A percentile compares a stretch with the other conserved stretches of the same genome.
Evolutionary conservation across 2,113 vertebrate genomes (phyloP).

Genomic region (Tiliqua scincoides): DNA sequence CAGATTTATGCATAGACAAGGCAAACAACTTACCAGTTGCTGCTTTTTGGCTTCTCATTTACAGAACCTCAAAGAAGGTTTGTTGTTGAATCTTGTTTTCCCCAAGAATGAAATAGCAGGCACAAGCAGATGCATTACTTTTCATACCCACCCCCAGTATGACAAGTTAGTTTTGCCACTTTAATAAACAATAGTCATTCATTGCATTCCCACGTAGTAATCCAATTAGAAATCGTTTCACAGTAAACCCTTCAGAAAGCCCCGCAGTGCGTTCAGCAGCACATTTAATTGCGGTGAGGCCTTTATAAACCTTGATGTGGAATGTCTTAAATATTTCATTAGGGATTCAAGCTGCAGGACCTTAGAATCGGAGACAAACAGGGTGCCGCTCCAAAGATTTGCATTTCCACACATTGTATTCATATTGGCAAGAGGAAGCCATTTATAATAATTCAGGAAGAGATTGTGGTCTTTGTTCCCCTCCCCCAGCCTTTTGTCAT

Average conservation of each 20-base stretch:
- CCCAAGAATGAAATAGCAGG: slow-evolving; percentile 5
- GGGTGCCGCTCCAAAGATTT: not conserved
- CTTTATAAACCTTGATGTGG: slow-evolving; percentile 16
- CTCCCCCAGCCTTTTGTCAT: slow-evolving; percentile 10
- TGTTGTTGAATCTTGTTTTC: not conserved
- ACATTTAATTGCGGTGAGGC: not conserved
- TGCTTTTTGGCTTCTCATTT: not conserved
- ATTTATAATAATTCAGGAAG: slow-evolving; percentile 19
- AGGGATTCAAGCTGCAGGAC: not conserved
- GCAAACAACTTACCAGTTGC: slow-evolving; percentile 1
- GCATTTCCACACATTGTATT: not conserved
- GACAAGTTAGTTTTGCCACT: not conserved
- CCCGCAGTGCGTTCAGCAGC: not conserved
- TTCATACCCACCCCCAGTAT: not conserved
- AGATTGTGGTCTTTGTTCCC: not conserved
- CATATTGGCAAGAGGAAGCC: slow-evolving; percentile 5
- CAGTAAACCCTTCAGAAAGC: not conserved
- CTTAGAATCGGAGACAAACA: slow-evolving; percentile 1
- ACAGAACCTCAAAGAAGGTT: not conserved
- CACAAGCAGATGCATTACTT: not conserved
- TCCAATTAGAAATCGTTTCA: slow-evolving; percentile 3
- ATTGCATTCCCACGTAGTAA: not conserved
- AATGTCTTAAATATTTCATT: slow-evolving; percentile 31
- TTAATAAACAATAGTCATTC: slow-evolving; percentile 9
- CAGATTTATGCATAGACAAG: not conserved